Percentiles rank a stretch among this genome's conserved stretches.
These are phyloP conservation scores for Halisarca cf. caerulea DNA, from an alignment of 37 sponge, comb jelly and placozoan species.

Conservation along the genomic window DNA sequence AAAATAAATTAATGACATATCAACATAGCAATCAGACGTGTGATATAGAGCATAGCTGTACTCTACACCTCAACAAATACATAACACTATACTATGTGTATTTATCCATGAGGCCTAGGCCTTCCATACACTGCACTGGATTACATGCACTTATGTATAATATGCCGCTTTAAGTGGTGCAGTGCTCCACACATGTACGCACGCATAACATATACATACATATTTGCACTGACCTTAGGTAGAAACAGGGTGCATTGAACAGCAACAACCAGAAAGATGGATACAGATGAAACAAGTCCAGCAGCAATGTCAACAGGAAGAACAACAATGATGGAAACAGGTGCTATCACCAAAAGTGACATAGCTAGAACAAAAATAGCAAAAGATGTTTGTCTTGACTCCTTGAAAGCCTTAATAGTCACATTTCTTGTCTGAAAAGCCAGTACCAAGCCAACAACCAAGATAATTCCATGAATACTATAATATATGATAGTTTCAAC, in stretches of 20 bases:
- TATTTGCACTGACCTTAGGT: constrained; percentile 1
- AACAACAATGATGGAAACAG: neutral
- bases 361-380: neutral
- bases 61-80: too few relatives aligned
- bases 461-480: neutral
- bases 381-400: neutral
- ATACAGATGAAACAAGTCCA: neutral
- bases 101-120: too few relatives aligned
- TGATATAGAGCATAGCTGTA: too few relatives aligned
- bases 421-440: constrained; percentile 10
- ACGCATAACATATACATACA: too few relatives aligned
- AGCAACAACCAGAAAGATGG: neutral
- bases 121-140: too few relatives aligned
- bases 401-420: neutral
- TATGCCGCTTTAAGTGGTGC: too few relatives aligned
- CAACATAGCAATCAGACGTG: too few relatives aligned
- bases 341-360: neutral
- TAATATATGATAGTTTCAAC: neutral
- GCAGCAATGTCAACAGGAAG: neutral
- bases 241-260: neutral
- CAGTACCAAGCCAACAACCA: neutral
- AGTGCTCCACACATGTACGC: too few relatives aligned
- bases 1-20: too few relatives aligned
- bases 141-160: too few relatives aligned
- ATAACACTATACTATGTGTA: too few relatives aligned